Conservation (phyloP, 2,888 invertebrate genomes). For the Meta bourneti region DNA sequence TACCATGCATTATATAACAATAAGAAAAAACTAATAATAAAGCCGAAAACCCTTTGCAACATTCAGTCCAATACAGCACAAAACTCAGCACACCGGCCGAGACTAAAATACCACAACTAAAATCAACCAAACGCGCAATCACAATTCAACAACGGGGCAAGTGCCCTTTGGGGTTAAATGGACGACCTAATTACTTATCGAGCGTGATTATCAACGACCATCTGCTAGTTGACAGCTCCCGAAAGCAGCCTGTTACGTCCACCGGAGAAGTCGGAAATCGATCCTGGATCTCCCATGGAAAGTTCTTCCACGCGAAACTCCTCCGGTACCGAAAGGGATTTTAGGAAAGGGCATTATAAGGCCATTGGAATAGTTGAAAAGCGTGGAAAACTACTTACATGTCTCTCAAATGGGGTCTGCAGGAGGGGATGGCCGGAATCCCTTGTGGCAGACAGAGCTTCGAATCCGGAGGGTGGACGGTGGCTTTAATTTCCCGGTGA, state of each 20-base stretch:
- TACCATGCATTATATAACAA: too few species aligned
- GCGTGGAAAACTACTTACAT: conserved; percentile 48
- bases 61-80: too few species aligned
- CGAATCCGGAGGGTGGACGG: conserved; percentile 16
- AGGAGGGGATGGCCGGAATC: conserved; percentile 30
- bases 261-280: not conserved
- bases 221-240: conserved; percentile 14
- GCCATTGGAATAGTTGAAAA: not conserved
- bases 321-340: not conserved
- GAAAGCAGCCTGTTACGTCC: conserved; percentile 48
- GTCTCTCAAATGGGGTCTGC: not conserved
- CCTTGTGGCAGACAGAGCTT: conserved; percentile 12
- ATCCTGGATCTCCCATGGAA: not conserved
- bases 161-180: not conserved
- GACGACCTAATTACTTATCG: not conserved
- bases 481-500: conserved; percentile 10
- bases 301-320: not conserved
- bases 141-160: not conserved
- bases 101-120: not conserved
- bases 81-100: too few species aligned
- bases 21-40: too few species aligned
- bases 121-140: conserved; percentile 1
- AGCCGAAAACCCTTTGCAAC: too few species aligned
- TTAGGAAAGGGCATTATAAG: not conserved
- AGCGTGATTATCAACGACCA: conserved; percentile 4